Evolutionary conservation across 2,113 vertebrate species (phyloP).

Genomic region (Scomber japonicus): DNA sequence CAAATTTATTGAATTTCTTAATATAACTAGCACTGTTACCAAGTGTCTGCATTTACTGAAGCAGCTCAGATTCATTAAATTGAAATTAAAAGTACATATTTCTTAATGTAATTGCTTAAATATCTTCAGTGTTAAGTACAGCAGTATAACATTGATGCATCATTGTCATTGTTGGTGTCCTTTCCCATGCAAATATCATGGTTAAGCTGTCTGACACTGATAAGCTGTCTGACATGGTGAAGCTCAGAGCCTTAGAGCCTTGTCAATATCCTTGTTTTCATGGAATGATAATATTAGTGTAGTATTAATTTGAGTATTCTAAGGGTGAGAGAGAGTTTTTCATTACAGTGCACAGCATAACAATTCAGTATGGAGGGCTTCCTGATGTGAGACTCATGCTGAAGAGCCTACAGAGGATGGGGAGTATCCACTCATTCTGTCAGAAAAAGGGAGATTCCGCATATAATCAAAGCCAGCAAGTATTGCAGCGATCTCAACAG

Average conservation of each 20-base stretch:
- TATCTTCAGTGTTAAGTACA: background rate
- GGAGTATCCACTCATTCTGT: background rate
- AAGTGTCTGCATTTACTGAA: background rate
- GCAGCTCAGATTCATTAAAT: too few relatives aligned
- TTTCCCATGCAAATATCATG: background rate
- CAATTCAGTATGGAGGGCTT: background rate
- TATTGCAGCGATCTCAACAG: background rate
- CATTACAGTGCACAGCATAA: too few relatives aligned
- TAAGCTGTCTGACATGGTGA: background rate
- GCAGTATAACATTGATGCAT: background rate
- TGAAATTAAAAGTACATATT: too few relatives aligned
- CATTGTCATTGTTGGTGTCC: background rate
- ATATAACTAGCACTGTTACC: too few relatives aligned
- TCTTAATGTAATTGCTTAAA: background rate
- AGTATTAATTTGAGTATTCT: background rate
- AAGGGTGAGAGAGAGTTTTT: background rate
- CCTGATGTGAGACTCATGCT: background rate
- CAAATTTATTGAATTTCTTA: background rate
- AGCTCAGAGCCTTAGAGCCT: background rate
- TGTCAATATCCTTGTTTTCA: background rate
- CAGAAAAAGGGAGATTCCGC: too few relatives aligned
- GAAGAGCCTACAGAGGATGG: background rate
- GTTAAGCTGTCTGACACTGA: background rate
- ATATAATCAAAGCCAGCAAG: background rate
- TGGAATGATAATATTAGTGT: background rate